Evolutionary conservation across 2,797 vertebrate species (phyloP), one percentile per base, ranked within the genome.

Genomic region (Melanotaenia trifasciata): DNA sequence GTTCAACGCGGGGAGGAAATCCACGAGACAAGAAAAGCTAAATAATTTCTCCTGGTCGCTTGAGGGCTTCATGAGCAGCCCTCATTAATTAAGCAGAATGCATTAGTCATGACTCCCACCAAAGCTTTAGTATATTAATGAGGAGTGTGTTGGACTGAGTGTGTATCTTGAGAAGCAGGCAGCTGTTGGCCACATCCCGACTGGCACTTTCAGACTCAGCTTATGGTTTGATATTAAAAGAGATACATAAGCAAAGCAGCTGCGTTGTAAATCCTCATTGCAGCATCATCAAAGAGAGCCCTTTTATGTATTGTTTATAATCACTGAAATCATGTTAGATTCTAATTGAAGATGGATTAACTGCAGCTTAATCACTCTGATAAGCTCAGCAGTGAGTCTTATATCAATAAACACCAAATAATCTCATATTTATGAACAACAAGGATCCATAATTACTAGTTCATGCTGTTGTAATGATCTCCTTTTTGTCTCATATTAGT

Each of bases 81-180:
- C 81, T 90, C 80, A 83, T 94, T 94, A 92, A 94, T 94, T 92
- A 94, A 88, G 78, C 73, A 67, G 58, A 90, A 91, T 92, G 76
- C 84, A 91, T 93, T 89, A 92, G 90, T 93, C 91, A 90, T 92
- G 90, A 93, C 87, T 92, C 88, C 89, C 84, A 84, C 83, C 85
- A 68, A 85, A 79, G 72, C 70, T 67, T 62, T 80, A 90, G 84
- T 88, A 91, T 93, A 90, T 92, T 88, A 81, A 94, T 92, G 84
- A 89, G 62, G 43, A 50, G 76, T 78, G 80, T 79, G 80, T 81
- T 72, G 64, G 58, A 33, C 78, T 2, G 38, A 59, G 76, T 60
- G 83, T 78, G 80, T 57, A 63, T 58, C 61, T 72, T 32, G 54
- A 75, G 71, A 10, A 45, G 53, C 66, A 61, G 47, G 72, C 65